Base-by-base conservation (phyloP, 2,113 vertebrate genomes). In the Balaeniceps rex region DNA sequence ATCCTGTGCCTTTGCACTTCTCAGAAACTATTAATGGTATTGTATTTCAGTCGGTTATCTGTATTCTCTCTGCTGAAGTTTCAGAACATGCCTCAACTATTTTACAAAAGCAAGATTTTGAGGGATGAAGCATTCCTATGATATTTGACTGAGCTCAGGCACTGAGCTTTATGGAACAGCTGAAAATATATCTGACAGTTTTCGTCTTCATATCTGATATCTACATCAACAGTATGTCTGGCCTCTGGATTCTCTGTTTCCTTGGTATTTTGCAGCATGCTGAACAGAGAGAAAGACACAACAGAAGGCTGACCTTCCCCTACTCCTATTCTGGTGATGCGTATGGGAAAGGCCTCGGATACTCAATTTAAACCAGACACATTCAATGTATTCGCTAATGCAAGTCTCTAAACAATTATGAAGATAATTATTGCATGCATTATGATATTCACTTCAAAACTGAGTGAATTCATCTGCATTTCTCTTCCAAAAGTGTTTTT, bases 171-270 rank as follows among this genome's bases (percentile, higher is more conserved):
- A 11, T 34, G 19, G 33, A 87, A 89, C 25, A 63, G 11, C 52
- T 90, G 52, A 90, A 95, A 92, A 90, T 47, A 58, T 5, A 69
- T 61, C 22, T 40, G 44, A 55, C 17, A 88, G 70, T 74, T 95
- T 87, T 88, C 2, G 1, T 55, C 83, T 64, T 83, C 61, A 6
- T 87, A 26, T 66, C 49, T 84, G 47, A 34, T 84, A 71, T 24
- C 23, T 55, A 57, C 26, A 65, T 95, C 46, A 66, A 51, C 66
- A 42, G 19, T 34, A 68, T 25, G 16, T 76, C 94, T 78, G 75
- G 33, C 28, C 34, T 55, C 57, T 85, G 26, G 38, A 90, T 61
- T 44, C 8, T 57, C 47, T 61, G 24, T 75, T 94, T 83, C 63
- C 51, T 76, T 40, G 65, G 19, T 60, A 44, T 77, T 90, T 68